A percentile compares a stretch with the other conserved stretches of the same genome.
Conservation (phyloP, 1,140 invertebrate genomes). For the Diachasma alloeum region DNA sequence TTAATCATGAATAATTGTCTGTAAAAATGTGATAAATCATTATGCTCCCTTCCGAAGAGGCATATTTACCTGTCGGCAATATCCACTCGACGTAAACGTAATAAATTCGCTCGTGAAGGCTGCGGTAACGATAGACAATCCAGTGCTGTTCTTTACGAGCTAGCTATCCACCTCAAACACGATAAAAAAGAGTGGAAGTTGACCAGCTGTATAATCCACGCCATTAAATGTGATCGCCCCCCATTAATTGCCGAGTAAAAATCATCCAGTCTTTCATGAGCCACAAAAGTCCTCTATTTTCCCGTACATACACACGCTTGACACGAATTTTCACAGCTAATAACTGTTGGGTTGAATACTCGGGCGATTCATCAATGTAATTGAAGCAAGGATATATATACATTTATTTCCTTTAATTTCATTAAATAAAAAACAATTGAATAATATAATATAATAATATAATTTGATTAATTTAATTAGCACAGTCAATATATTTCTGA, state of each 20-base stretch:
- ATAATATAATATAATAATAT: too few species aligned
- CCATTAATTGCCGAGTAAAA: not conserved
- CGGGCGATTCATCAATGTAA: not conserved
- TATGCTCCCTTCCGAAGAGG: too few species aligned
- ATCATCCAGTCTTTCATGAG: not conserved
- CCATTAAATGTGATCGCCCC: not conserved
- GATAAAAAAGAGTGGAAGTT: not conserved
- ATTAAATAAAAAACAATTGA: too few species aligned
- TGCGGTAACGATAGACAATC: not conserved
- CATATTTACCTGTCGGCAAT: not conserved
- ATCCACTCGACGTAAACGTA: conserved; percentile 12
- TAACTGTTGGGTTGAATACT: not conserved
- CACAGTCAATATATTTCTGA: too few species aligned
- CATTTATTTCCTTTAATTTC: not conserved
- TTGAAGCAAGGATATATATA: not conserved
- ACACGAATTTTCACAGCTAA: not conserved
- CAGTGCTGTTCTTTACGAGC: not conserved
- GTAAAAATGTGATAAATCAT: too few species aligned
- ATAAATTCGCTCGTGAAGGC: conserved; percentile 17
- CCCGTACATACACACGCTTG: not conserved
- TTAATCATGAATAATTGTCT: too few species aligned
- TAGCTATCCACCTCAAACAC: not conserved
- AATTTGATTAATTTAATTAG: too few species aligned
- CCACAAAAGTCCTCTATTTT: not conserved
- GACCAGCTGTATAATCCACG: not conserved